These are phyloP conservation scores for Graptemys geographica DNA, from an alignment of 2,797 vertebrate species.

Conservation along the genomic window DNA sequence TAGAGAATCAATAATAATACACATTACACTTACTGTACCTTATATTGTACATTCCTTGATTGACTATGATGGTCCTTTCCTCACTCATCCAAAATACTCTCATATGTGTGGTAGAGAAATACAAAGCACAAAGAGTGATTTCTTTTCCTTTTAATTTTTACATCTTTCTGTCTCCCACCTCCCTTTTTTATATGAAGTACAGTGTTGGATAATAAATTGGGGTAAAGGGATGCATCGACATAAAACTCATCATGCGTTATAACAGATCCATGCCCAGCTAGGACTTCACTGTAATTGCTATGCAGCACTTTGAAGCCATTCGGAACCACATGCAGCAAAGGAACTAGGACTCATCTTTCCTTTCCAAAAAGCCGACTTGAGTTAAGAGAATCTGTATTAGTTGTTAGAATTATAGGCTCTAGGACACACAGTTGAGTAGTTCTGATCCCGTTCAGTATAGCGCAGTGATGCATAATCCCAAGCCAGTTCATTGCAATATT, in stretches of 20 bases:
- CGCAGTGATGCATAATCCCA: fast-evolving
- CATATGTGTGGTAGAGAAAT: background rate
- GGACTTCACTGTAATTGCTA: background rate
- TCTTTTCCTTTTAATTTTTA: background rate
- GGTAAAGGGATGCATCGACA: background rate
- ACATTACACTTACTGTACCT: background rate
- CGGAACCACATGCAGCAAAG: background rate
- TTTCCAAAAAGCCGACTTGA: background rate
- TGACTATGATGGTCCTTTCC: background rate
- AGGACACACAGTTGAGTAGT: background rate
- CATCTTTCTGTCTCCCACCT: fast-evolving
- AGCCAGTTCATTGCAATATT: fast-evolving
- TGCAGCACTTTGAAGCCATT: background rate
- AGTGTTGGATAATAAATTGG: background rate
- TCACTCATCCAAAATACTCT: background rate
- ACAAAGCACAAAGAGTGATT: background rate
- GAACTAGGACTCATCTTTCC: background rate
- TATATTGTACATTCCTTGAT: background rate
- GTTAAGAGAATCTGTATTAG: background rate
- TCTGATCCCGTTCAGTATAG: background rate
- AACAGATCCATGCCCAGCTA: background rate
- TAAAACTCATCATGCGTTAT: background rate
- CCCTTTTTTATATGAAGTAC: background rate
- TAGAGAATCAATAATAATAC: background rate
- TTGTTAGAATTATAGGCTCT: background rate